A percentile compares a stretch with the other conserved stretches of the same genome.
Evolutionary conservation across 1,140 invertebrate genomes (phyloP).

Genomic region (Drosophila teissieri): DNA sequence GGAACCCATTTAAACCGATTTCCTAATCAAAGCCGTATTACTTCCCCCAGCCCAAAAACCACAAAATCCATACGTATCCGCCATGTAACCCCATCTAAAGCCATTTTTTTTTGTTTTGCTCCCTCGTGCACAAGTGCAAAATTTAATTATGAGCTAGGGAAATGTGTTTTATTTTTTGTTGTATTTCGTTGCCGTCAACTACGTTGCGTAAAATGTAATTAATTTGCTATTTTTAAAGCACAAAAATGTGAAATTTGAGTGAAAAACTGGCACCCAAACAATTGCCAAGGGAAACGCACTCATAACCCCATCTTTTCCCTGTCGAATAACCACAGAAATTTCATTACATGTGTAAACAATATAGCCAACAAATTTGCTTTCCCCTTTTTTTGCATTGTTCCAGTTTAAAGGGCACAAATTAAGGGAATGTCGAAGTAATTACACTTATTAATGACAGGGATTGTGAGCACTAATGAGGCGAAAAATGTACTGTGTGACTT

Average conservation of each 20-base stretch:
- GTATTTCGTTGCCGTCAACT: constrained; percentile 25
- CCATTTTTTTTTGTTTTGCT: not conserved
- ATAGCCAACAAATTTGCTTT: constrained; percentile 50
- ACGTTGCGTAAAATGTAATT: constrained; percentile 54
- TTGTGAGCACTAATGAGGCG: constrained; percentile 17
- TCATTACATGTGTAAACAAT: constrained; percentile 75
- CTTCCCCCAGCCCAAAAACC: constrained; percentile 13
- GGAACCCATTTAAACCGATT: constrained; percentile 71
- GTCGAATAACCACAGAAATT: constrained; percentile 62
- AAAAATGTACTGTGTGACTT: constrained; percentile 1
- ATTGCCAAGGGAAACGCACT: constrained; percentile 30
- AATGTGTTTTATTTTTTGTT: constrained; percentile 4
- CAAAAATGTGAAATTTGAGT: constrained; percentile 51
- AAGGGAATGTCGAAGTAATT: constrained; percentile 28
- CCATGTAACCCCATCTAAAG: not conserved
- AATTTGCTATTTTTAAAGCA: constrained; percentile 62
- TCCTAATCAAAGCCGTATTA: constrained; percentile 78
- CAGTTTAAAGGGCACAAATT: constrained; percentile 14
- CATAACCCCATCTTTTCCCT: constrained; percentile 1
- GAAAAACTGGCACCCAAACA: constrained; percentile 52
- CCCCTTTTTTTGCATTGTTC: not conserved
- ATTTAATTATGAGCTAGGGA: constrained; percentile 65
- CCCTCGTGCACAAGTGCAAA: constrained; percentile 31
- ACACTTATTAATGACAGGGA: constrained; percentile 24
- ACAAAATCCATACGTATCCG: constrained; percentile 7